Conservation (phyloP, 2,888 invertebrate genomes). For the Nemurella pictetii region DNA sequence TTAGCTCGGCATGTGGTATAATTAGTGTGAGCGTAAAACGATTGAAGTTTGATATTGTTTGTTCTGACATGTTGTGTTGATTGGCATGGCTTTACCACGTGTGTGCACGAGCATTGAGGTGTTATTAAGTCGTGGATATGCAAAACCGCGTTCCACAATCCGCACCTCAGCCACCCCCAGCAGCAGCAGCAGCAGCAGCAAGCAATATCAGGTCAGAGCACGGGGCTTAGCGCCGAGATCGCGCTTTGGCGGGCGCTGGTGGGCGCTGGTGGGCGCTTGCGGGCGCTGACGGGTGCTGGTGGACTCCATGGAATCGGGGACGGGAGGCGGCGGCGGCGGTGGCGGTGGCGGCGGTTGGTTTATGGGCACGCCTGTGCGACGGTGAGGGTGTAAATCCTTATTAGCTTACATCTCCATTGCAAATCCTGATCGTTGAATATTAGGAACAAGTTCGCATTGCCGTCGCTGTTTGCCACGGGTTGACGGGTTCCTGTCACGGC, state of each 20-base stretch:
- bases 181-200: neutral
- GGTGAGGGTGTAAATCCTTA: conserved; percentile 17
- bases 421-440: conserved; percentile 39
- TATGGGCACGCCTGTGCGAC: neutral
- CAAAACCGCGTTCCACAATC: conserved; percentile 22
- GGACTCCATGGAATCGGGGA: no score
- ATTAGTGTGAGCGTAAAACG: neutral
- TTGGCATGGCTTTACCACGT: conserved; percentile 14
- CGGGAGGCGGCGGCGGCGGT: neutral
- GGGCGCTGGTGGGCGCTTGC: no score
- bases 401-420: conserved; percentile 39
- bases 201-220: neutral
- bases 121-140: conserved; percentile 14
- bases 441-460: conserved; percentile 32
- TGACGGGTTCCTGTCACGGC: conserved; percentile 18
- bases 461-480: neutral
- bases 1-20: neutral
- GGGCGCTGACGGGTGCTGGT: no score
- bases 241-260: no score
- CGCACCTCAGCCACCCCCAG: neutral
- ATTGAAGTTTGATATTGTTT: conserved; percentile 18
- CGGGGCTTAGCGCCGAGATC: neutral
- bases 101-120: conserved; percentile 21
- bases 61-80: conserved; percentile 28
- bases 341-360: neutral